A percentile compares a stretch with the other conserved stretches of the same genome.
phyloP scores from a whole-genome alignment of 2,113 vertebrate genomes.

The Oplegnathus fasciatus region DNA sequence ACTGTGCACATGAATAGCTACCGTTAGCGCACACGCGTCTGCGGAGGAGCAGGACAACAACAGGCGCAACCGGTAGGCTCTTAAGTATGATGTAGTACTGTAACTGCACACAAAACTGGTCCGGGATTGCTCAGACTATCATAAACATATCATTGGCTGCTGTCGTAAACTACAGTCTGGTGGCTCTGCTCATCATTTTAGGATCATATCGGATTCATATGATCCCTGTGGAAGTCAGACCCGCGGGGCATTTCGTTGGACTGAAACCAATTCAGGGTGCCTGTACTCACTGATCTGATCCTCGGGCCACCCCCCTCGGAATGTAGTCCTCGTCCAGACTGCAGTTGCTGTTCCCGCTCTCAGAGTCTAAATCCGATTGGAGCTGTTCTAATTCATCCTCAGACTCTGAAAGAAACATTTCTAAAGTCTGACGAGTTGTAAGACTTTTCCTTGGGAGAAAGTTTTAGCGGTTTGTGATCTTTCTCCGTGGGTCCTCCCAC shows the following conservation, averaged over 20 bases:
- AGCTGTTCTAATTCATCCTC: conserved; percentile 42
- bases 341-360: conserved; percentile 18
- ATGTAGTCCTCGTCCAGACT: conserved; percentile 51
- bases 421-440: accelerated
- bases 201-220: not conserved
- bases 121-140: no score
- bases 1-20: not conserved
- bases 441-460: not conserved
- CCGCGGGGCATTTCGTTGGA: not conserved
- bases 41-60: not conserved
- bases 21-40: no score
- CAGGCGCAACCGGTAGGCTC: not conserved
- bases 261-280: not conserved
- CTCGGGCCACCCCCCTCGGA: conserved; percentile 17
- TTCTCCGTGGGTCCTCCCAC: not conserved
- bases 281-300: conserved; percentile 59
- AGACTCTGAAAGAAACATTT: conserved; percentile 54
- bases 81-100: no score
- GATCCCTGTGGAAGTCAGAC: not conserved
- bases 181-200: not conserved
- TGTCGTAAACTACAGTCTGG: not conserved
- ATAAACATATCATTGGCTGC: no score
- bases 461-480: not conserved
- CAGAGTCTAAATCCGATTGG: conserved; percentile 29
- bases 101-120: not conserved